Percentiles rank a stretch among this genome's conserved stretches.
Evolutionary conservation across 2,888 invertebrate species (phyloP).

Genomic region (Brachynemurus nebulosus): DNA sequence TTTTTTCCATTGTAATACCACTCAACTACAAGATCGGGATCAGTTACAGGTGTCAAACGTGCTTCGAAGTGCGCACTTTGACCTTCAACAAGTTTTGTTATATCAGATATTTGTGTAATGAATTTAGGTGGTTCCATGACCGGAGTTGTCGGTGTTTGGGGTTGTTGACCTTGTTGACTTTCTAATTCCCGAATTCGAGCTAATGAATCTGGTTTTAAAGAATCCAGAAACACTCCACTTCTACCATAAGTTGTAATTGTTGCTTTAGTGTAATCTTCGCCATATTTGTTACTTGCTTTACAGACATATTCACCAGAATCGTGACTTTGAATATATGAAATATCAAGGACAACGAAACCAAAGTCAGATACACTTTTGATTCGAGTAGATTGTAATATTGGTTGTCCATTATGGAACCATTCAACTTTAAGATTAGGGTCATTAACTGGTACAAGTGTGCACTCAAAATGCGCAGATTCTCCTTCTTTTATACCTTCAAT

Average conservation of each 20-base stretch:
- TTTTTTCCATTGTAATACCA: constrained; percentile 93
- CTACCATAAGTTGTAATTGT: constrained; percentile 70
- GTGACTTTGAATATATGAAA: constrained; percentile 85
- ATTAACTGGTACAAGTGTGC: constrained; percentile 83
- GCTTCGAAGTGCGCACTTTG: constrained; percentile 92
- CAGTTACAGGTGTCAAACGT: constrained; percentile 81
- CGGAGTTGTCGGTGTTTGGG: constrained; percentile 45
- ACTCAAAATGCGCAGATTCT: constrained; percentile 90
- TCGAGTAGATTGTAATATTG: constrained; percentile 74
- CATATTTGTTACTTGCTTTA: constrained; percentile 80
- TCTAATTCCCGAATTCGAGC: constrained; percentile 80
- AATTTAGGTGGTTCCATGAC: constrained; percentile 78
- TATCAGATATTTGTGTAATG: constrained; percentile 72
- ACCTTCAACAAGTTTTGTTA: constrained; percentile 80
- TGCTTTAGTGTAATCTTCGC: constrained; percentile 79
- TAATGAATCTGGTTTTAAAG: constrained; percentile 79
- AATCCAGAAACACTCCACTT: constrained; percentile 77
- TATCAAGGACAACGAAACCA: constrained; percentile 87
- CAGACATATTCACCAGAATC: constrained; percentile 91
- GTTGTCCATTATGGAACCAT: constrained; percentile 92
- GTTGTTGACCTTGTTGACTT: constrained; percentile 52
- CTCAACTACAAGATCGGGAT: constrained; percentile 87
- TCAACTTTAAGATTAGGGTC: constrained; percentile 90
- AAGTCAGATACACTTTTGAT: constrained; percentile 92
- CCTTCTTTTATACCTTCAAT: constrained; percentile 79